Conservation (phyloP, 2,888 invertebrate genomes). For the Limnephilus marmoratus region DNA sequence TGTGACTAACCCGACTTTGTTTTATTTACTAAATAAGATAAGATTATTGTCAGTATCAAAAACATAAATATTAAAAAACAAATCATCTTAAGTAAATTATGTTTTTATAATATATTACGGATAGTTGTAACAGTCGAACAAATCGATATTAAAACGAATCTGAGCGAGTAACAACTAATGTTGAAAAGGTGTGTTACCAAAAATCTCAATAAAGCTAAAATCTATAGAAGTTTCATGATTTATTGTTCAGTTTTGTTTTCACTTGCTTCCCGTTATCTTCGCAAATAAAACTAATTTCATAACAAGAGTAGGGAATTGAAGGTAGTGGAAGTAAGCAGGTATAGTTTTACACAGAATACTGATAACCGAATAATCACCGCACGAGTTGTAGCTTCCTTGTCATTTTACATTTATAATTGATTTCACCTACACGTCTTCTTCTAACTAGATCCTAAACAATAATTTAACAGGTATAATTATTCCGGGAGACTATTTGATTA, state of each 20-base stretch:
- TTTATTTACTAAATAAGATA: too few relatives aligned
- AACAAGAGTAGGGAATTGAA: not conserved
- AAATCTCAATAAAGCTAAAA: too few relatives aligned
- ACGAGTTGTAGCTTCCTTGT: not conserved
- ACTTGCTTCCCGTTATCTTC: too few relatives aligned
- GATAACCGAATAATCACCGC: not conserved
- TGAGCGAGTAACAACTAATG: not conserved
- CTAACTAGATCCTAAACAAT: not conserved
- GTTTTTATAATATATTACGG: too few relatives aligned
- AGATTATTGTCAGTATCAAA: too few relatives aligned
- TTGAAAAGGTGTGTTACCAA: not conserved
- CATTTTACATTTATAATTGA: not conserved
- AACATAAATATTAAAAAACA: too few relatives aligned
- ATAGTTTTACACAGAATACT: not conserved
- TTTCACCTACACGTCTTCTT: not conserved
- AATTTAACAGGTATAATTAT: not conserved
- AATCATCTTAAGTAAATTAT: too few relatives aligned
- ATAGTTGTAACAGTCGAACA: not conserved
- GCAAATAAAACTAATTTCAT: not conserved
- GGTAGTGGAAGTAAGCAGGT: too few relatives aligned
- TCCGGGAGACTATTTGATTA: not conserved
- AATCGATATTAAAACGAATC: not conserved
- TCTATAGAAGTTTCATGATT: too few relatives aligned
- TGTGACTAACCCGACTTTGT: too few relatives aligned
- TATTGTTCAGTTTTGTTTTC: too few relatives aligned